These are phyloP conservation scores for Nothocercus julius DNA, from an alignment of 2,113 vertebrate genomes.

Conservation along the genomic window DNA sequence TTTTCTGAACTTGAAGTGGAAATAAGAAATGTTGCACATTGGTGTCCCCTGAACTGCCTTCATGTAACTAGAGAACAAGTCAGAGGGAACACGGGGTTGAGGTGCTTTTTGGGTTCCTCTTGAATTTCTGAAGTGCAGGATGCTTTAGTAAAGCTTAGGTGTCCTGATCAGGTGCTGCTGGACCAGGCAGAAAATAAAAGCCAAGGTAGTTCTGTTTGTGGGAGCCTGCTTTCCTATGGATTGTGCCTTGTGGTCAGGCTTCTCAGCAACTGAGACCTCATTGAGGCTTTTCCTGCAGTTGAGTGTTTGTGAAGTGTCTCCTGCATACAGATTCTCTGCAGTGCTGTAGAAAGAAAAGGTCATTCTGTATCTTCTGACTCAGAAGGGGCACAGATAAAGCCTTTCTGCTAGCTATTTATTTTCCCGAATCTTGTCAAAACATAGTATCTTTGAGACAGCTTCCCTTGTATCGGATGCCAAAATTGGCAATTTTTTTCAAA, in stretches of 20 bases:
- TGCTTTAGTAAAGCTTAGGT: background rate
- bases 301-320: background rate
- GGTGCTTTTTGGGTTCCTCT: background rate
- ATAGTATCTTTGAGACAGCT: background rate
- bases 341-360: background rate
- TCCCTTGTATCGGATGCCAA: background rate
- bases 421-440: background rate
- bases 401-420: background rate
- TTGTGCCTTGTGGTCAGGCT: background rate
- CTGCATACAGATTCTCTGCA: background rate
- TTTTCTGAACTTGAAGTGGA: background rate
- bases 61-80: background rate
- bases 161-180: background rate
- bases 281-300: background rate
- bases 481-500: background rate
- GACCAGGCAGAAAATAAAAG: background rate
- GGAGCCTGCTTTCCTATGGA: background rate
- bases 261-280: background rate
- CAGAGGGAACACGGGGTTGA: rapidly evolving
- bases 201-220: background rate
- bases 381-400: background rate
- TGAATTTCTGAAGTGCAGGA: background rate
- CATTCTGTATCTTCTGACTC: background rate
- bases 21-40: background rate
- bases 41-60: background rate